Evolutionary conservation across 2,888 invertebrate genomes (phyloP).

Genomic region (Scaptomyza polygonia): DNA sequence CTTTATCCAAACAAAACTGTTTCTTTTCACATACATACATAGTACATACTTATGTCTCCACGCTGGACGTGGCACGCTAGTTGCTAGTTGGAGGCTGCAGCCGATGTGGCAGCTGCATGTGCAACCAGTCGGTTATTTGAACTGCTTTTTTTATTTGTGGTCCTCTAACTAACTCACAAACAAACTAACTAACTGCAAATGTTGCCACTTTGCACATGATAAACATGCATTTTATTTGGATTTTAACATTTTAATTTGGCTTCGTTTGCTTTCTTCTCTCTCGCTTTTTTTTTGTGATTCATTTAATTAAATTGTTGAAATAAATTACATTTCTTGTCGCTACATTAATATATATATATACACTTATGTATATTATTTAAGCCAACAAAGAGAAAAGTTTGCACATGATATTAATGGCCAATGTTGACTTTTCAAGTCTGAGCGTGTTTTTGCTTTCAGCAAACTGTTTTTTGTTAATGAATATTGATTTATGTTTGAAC

Average conservation of each 20-base stretch:
- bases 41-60: constrained; percentile 35
- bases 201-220: not conserved
- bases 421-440: not conserved
- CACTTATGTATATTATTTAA: not conserved
- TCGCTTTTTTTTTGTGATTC: not conserved
- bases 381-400: not conserved
- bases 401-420: not conserved
- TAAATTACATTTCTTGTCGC: not conserved
- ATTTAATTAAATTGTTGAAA: not conserved
- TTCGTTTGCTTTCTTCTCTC: constrained; percentile 11
- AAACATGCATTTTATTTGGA: constrained; percentile 5
- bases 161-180: constrained; percentile 11
- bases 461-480: not conserved
- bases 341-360: not conserved
- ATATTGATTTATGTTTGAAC: not conserved
- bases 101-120: constrained; percentile 29
- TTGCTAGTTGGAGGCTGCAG: constrained; percentile 18
- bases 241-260: constrained; percentile 3
- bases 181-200: constrained; percentile 1
- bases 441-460: not conserved
- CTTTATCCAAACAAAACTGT: constrained; percentile 26
- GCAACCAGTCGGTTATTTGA: constrained; percentile 19
- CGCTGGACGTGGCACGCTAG: constrained; percentile 62
- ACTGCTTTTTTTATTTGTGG: not conserved
- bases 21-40: constrained; percentile 45